phyloP scores from a whole-genome alignment of 53 echinoderm and acorn worm genomes.

The Luidia sarsii region DNA sequence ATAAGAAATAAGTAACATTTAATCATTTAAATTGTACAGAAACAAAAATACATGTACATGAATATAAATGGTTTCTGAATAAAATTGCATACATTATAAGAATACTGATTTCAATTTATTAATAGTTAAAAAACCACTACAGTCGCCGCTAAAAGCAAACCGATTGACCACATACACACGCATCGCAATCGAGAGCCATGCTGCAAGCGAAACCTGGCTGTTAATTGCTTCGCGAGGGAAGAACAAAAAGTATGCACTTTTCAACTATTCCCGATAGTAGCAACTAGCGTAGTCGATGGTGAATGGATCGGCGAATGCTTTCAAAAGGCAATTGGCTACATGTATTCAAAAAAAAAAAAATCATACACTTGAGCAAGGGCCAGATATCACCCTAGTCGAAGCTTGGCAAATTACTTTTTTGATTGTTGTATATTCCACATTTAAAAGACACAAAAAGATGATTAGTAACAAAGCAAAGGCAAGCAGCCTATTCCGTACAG shows the following conservation, averaged over 20 bases:
- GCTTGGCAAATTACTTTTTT: conserved; percentile 52
- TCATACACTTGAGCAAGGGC: conserved; percentile 45
- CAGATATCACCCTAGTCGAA: conserved; percentile 13
- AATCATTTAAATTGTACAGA: conserved; percentile 62
- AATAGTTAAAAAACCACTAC: conserved; percentile 58
- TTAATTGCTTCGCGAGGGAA: neutral
- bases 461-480: conserved; percentile 42
- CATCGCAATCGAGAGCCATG: too few species aligned
- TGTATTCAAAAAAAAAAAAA: conserved; percentile 46
- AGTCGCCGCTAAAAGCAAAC: conserved; percentile 9
- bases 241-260: too few species aligned
- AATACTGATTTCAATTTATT: conserved; percentile 61
- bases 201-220: too few species aligned
- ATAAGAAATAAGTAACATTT: conserved; percentile 62
- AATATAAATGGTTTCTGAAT: conserved; percentile 62
- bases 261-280: too few species aligned
- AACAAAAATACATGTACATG: conserved; percentile 63
- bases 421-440: conserved; percentile 23
- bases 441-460: conserved; percentile 29
- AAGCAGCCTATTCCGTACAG: conserved; percentile 25
- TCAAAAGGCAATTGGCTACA: conserved; percentile 11
- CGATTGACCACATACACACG: neutral
- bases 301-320: conserved; percentile 14
- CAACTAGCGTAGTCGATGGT: too few species aligned
- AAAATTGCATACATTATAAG: conserved; percentile 63